These are phyloP conservation scores for Magallana ariakensis DNA, from an alignment of 1,140 invertebrate genomes.

Conservation along the genomic window DNA sequence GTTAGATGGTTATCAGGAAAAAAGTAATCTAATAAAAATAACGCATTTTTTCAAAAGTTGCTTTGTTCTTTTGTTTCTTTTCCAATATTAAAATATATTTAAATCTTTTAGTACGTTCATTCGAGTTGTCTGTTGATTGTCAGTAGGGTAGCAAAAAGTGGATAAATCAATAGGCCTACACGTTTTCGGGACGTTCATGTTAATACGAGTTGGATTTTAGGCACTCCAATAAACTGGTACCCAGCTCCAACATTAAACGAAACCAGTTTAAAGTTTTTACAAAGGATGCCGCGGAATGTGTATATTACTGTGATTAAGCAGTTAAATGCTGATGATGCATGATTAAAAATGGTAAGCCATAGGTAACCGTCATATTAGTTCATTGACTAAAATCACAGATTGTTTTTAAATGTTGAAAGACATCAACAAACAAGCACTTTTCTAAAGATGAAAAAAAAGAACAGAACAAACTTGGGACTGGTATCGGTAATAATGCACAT, in stretches of 20 bases:
- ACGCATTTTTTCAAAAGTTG: too few relatives aligned
- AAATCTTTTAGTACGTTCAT: too few relatives aligned
- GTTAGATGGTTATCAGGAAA: too few relatives aligned
- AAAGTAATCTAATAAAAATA: too few relatives aligned
- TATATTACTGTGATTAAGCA: not conserved
- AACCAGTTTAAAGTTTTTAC: not conserved
- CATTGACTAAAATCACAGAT: not conserved
- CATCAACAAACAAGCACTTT: too few relatives aligned
- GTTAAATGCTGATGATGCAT: not conserved
- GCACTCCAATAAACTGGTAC: not conserved
- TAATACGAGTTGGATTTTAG: not conserved
- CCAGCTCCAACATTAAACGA: not conserved
- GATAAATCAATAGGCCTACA: too few relatives aligned
- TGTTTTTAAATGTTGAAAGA: not conserved
- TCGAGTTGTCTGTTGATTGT: too few relatives aligned
- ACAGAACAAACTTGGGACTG: not conserved
- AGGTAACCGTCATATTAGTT: not conserved
- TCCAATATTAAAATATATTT: too few relatives aligned
- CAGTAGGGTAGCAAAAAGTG: too few relatives aligned
- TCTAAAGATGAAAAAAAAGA: too few relatives aligned
- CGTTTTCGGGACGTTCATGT: not conserved
- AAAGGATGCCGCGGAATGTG: conserved; percentile 1
- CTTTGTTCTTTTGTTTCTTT: too few relatives aligned
- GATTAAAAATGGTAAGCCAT: conserved; percentile 4
- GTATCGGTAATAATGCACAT: not conserved